phyloP scores from a whole-genome alignment of 2,113 vertebrate genomes.

The Crotophaga sulcirostris region DNA sequence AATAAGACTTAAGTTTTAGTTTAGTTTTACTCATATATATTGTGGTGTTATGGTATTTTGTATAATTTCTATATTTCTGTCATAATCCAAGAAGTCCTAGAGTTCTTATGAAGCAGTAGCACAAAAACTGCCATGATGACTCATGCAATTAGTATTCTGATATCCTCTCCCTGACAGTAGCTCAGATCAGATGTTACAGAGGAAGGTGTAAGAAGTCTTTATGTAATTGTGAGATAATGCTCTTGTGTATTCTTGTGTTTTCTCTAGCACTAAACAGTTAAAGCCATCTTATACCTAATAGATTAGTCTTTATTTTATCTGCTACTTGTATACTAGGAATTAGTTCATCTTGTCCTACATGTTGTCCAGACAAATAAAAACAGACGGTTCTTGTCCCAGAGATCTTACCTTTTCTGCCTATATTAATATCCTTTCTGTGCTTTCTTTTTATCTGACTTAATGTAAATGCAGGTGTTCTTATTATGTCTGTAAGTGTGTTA shows the following conservation, averaged over 20 bases:
- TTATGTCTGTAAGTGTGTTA: constrained; percentile 25
- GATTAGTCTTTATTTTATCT: not conserved
- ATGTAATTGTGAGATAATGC: not conserved
- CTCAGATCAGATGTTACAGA: constrained; percentile 5
- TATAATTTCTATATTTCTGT: not conserved
- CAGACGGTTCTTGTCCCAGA: not conserved
- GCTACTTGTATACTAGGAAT: not conserved
- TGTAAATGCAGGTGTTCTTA: constrained; percentile 38
- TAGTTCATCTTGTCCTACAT: not conserved
- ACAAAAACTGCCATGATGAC: not conserved
- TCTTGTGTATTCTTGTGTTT: not conserved
- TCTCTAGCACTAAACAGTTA: not conserved
- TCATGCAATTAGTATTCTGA: constrained; percentile 16
- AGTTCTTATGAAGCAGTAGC: not conserved
- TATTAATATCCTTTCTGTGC: not conserved
- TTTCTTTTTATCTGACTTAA: constrained; percentile 27
- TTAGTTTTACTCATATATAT: not conserved
- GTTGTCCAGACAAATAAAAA: not conserved
- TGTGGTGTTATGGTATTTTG: not conserved
- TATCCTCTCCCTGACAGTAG: not conserved
- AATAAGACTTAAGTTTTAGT: not conserved
- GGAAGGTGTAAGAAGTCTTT: constrained; percentile 17
- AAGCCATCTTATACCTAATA: not conserved
- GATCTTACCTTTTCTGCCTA: not conserved
- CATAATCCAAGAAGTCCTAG: not conserved